These are phyloP conservation scores for Thecocarcelia acutangulata DNA, from an alignment of 2,888 invertebrate genomes.

Conservation along the genomic window DNA sequence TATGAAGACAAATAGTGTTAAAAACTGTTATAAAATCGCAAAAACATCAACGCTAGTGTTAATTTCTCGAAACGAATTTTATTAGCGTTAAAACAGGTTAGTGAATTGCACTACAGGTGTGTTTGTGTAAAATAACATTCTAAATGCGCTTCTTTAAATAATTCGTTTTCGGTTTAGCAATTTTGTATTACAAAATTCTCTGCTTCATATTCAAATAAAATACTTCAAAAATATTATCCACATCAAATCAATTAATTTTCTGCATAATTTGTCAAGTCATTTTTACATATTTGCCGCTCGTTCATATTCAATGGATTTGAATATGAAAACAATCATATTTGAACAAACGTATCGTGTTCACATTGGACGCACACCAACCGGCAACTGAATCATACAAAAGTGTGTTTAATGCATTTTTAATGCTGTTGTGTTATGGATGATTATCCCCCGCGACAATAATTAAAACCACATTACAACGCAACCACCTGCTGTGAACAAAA, in stretches of 20 bases:
- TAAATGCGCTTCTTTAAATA: no score
- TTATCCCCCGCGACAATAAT: slow-evolving; percentile 67
- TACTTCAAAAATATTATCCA: background rate
- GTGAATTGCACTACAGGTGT: no score
- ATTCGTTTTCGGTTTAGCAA: no score
- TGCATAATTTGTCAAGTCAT: slow-evolving; percentile 18
- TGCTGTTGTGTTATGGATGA: slow-evolving; percentile 48
- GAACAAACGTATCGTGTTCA: background rate
- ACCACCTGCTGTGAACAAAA: slow-evolving; percentile 65
- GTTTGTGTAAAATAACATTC: no score
- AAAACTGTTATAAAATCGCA: no score
- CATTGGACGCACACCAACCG: background rate
- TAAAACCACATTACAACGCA: slow-evolving; percentile 66
- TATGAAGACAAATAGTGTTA: no score
- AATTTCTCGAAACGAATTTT: no score
- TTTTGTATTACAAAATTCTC: no score
- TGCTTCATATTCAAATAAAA: no score
- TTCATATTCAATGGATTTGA: background rate
- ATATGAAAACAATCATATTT: background rate
- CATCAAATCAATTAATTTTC: slow-evolving; percentile 20
- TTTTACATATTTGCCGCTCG: background rate
- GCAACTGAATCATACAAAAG: background rate
- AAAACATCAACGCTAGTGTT: no score
- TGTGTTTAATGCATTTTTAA: slow-evolving; percentile 53
- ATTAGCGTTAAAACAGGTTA: no score